Evolutionary conservation across 53 echinoderm and acorn worm species (phyloP).

Genomic region (Temnopleurus reevesii): DNA sequence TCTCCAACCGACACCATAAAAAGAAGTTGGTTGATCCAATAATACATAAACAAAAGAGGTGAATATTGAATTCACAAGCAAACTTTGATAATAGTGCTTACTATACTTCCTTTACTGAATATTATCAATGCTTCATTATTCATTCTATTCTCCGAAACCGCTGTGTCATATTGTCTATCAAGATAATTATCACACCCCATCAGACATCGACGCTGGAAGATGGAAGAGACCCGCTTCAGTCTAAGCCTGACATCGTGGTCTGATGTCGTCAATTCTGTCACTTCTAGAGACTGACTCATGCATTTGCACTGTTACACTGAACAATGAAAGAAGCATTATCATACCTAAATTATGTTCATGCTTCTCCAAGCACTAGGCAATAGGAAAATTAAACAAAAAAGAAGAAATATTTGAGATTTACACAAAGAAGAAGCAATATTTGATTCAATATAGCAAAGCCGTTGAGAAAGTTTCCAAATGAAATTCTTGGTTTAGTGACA

Average conservation of each 20-base stretch:
- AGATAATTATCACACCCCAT: conserved; percentile 4
- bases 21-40: too few species aligned
- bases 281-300: neutral
- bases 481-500: too few species aligned
- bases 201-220: neutral
- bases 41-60: too few species aligned
- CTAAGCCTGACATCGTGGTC: neutral
- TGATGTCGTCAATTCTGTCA: neutral
- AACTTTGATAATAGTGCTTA: too few species aligned
- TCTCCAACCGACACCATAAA: too few species aligned
- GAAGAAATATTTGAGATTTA: too few species aligned
- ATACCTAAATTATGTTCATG: neutral
- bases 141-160: neutral
- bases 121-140: neutral
- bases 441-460: too few species aligned
- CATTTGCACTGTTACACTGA: neutral
- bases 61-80: too few species aligned
- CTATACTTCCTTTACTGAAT: too few species aligned
- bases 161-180: neutral
- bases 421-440: too few species aligned
- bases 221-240: neutral
- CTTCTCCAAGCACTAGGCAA: conserved; percentile 2
- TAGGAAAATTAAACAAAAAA: too few species aligned
- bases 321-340: neutral
- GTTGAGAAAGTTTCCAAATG: too few species aligned